Evolutionary conservation across 2,797 vertebrate genomes (phyloP), one percentile per base, ranked within the genome.

Genomic region (Pterois miles): DNA sequence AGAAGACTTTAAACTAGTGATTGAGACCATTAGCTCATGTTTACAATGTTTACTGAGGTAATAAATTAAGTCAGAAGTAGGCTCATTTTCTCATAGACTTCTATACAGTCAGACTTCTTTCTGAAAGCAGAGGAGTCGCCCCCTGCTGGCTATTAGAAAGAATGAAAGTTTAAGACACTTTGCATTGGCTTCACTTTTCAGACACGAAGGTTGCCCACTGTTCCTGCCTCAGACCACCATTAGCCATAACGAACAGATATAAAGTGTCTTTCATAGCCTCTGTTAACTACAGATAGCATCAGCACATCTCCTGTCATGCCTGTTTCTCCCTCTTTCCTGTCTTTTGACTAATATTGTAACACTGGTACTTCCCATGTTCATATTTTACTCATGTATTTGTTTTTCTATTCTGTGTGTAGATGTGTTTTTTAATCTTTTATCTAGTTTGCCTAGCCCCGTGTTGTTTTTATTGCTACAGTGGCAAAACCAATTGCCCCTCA

Each of bases 1-100:
- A 18, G 40, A 43, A 43, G 16, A 43, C 0, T 43, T 43, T 0
- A 8, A 43, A 43, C 40, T 43, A 43, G 40, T 0, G 40, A 8
- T 18, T 8, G 3, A 43, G 16, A 43, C 6, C 40, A 43, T 43
- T 18, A 43, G 8, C 40, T 43, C 16, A 43, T 43, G 40, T 43
- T 43, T 43, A 43, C 6, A 43, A 43, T 43, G 6, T 43, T 43
- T 43, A 43, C 40, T 43, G 16, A 18, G 40, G 40, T 0, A 43
- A 43, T 43, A 43, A 43, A 43, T 43, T 16, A 43, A 8, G 6
- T 8, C 6, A 18, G 40, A 18, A 43, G 40, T 43, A 43, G 40
- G 16, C 0, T 43, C 40, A 43, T 43, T 43, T 43, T 18, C 16
- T 43, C 40, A 43, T 43, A 8, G 6, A 18, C 40, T 18, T 43